phyloP scores from a whole-genome alignment of 2,797 vertebrate species.

The Cossypha caffra region DNA sequence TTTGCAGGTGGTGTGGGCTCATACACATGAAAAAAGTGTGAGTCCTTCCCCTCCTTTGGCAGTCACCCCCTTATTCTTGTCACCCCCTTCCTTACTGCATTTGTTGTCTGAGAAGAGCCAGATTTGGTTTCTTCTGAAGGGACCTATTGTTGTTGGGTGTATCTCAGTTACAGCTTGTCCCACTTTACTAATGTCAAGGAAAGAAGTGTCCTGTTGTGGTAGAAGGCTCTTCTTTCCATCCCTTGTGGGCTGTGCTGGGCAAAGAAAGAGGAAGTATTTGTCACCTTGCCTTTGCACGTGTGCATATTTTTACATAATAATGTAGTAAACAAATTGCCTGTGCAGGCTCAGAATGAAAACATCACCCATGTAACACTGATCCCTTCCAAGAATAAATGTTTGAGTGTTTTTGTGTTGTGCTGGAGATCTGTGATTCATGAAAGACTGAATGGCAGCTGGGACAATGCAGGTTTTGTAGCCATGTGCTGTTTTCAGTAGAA shows the following conservation, averaged over 20 bases:
- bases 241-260: background rate
- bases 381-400: background rate
- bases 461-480: background rate
- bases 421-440: background rate
- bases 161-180: background rate
- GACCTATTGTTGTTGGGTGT: background rate
- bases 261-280: background rate
- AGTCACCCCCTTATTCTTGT: background rate
- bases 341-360: background rate
- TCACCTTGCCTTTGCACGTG: background rate
- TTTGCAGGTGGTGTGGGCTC: background rate
- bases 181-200: background rate
- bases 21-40: background rate
- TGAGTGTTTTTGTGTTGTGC: background rate
- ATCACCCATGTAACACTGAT: background rate
- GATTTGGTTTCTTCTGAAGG: background rate
- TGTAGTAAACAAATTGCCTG: background rate
- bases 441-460: background rate
- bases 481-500: background rate
- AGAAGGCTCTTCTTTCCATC: background rate
- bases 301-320: background rate
- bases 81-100: rapidly evolving
- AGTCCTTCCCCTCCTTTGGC: background rate
- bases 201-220: background rate
- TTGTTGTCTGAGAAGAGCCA: background rate